Evolutionary conservation across 2,888 invertebrate genomes (phyloP), one percentile per base, ranked within the genome.

Genomic region (Hydropsyche betteni): DNA sequence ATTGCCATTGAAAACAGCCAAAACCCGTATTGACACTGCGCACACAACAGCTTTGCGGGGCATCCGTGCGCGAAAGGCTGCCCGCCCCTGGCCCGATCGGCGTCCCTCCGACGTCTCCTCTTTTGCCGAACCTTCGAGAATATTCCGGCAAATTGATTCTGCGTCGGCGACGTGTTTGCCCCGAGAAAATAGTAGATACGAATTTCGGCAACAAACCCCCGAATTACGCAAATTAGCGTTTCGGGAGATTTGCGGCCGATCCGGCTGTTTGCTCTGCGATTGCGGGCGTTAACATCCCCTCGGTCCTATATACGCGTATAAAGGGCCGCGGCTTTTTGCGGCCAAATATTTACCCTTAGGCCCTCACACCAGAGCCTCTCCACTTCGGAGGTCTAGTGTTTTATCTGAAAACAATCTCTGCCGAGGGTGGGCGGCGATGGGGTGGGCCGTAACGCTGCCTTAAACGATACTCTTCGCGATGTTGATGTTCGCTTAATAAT

Each of bases 201-300:
- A 64, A 64, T 34, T 36, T n/a, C 24, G 64, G 5, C 5, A 36
- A n/a, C 8, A 36, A n/a, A n/a, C n/a, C 33, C 24, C 4, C 61
- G 64, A 64, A 64, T 64, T 64, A 64, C 64, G 64, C 64, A 64
- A 64, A 64, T 64, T 64, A 64, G 64, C 64, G 64, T 36, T 44
- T 44, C 36, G 64, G 36, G 34, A 64, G 64, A 64, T 64, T 64
- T 64, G 64, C 64, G 64, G 64, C 44, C 64, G 64, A 64, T 64
- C 64, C 36, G 33, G 36, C 33, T 64, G 64, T 64, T 64, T 64
- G 64, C 34, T 64, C 64, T 33, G 64, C 64, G 34, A 64, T 64
- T 34, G 44, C 10, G 7, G 44, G 44, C 44, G 44, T 44, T 44
- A 44, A 44, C 44, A 44, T 44, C 44, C 7, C 44, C 44, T 44